Evolutionary conservation across 2,113 vertebrate genomes (phyloP).

Genomic region (Xerus inauris): DNA sequence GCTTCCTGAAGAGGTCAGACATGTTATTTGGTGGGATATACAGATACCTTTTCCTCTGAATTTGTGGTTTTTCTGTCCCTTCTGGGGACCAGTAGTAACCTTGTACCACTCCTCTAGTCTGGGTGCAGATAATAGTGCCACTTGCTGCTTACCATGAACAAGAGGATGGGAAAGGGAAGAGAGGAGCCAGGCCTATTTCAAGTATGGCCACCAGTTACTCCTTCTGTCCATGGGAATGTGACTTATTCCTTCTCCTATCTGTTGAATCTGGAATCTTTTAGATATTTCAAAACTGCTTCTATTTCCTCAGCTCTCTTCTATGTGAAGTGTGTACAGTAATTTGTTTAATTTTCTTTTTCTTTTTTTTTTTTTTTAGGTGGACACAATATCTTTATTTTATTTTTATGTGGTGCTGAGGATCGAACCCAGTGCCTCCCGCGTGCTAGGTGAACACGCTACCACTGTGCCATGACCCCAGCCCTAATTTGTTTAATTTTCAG

Average conservation of each 20-base stretch:
- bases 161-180: neutral
- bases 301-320: neutral
- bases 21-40: neutral
- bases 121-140: neutral
- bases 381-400: too few species aligned
- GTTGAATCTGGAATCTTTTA: neutral
- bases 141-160: neutral
- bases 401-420: too few species aligned
- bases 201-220: neutral
- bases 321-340: neutral
- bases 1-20: neutral
- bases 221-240: neutral
- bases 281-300: neutral
- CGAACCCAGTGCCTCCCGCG: too few species aligned
- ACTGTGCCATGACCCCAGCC: too few species aligned
- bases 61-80: neutral
- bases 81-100: neutral
- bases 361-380: too few species aligned
- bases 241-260: neutral
- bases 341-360: constrained; percentile 29
- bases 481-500: constrained; percentile 29
- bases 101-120: neutral
- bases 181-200: neutral
- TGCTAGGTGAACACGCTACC: too few species aligned
- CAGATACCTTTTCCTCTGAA: neutral